Percentiles rank a stretch among this genome's conserved stretches.
Conservation (phyloP, 2,797 vertebrate genomes). For the Catharus ustulatus region DNA sequence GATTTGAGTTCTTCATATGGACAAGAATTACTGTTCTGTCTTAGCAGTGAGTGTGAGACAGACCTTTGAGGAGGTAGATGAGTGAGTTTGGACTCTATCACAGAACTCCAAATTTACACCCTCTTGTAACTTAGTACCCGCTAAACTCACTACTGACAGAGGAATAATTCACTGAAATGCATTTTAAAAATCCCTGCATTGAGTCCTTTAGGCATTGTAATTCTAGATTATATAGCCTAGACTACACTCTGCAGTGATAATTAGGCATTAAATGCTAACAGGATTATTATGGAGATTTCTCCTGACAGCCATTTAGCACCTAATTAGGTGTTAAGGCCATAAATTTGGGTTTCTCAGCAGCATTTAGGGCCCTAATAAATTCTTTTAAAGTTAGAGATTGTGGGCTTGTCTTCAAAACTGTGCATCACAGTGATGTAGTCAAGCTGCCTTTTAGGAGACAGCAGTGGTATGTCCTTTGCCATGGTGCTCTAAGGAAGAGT, state of each 20-base stretch:
- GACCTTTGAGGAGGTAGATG: background rate
- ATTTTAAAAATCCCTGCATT: slow-evolving; percentile 58
- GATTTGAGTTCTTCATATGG: background rate
- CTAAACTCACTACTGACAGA: slow-evolving; percentile 51
- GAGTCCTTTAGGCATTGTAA: slow-evolving; percentile 70
- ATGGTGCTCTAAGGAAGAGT: background rate
- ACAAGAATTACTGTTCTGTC: background rate
- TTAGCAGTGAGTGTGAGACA: background rate
- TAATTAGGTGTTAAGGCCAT: slow-evolving; percentile 75
- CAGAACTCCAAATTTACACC: background rate
- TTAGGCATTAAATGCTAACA: slow-evolving; percentile 79
- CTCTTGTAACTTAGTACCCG: slow-evolving; percentile 23
- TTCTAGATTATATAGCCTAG: slow-evolving; percentile 73
- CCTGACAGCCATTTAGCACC: slow-evolving; percentile 76
- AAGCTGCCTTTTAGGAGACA: background rate
- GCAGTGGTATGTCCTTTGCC: background rate
- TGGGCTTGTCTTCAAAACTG: slow-evolving; percentile 62
- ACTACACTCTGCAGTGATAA: slow-evolving; percentile 76
- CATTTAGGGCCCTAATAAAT: slow-evolving; percentile 61
- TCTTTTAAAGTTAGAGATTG: slow-evolving; percentile 66
- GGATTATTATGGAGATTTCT: slow-evolving; percentile 76
- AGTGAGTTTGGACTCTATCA: background rate
- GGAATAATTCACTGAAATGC: slow-evolving; percentile 67
- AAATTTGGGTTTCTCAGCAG: slow-evolving; percentile 71
- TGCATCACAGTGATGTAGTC: background rate